Base-by-base conservation (phyloP, 2,113 vertebrate species). In the Haemorhous mexicanus region DNA sequence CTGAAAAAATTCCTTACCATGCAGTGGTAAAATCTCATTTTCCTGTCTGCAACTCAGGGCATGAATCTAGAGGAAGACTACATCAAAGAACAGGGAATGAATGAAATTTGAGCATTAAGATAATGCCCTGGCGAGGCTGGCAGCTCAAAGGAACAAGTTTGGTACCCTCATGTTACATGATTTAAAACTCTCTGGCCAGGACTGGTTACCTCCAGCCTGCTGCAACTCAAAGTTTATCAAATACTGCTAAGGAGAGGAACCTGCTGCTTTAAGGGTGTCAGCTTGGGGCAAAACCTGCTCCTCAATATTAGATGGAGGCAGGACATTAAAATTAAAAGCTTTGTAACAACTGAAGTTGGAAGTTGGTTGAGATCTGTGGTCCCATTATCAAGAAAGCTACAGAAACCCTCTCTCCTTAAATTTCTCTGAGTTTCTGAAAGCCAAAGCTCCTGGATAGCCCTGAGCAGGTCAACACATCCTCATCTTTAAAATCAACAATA, bases 351-450 rank as follows among this genome's bases (percentile, higher is more conserved):
- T 24, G 6, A 27, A 41, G n/a, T 46, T 47, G 84, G 35, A 46
- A 72, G 61, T 30, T 2, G 0, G 30, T 14, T 39, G 70, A 69
- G 37, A 43, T 50, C 44, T 53, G 47, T 66, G 59, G 53, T 84
- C 17, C 27, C 1, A 1, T 78, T 52, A n/a, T 11, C 9, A 9
- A 23, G 61, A n/a, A 58, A 69, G 28, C 28, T 17, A 1, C 22
- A 63, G 43, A 86, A 86, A 87, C 11, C 44, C 39, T 13, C 26
- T 47, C 46, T 61, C 43, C 32, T 55, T 11, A 61, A 52, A 5
- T 83, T 92, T 27, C 62, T 47, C 39, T 18, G 41, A 80, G 84
- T 47, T 89, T 78, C 44, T 91, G 92, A 89, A 61, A 94, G 59
- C 77, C 66, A 41, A 63, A 95, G 50, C 84, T 87, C 59, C 56